Conservation (phyloP, 2,797 vertebrate genomes). For the Siniperca undulata region DNA sequence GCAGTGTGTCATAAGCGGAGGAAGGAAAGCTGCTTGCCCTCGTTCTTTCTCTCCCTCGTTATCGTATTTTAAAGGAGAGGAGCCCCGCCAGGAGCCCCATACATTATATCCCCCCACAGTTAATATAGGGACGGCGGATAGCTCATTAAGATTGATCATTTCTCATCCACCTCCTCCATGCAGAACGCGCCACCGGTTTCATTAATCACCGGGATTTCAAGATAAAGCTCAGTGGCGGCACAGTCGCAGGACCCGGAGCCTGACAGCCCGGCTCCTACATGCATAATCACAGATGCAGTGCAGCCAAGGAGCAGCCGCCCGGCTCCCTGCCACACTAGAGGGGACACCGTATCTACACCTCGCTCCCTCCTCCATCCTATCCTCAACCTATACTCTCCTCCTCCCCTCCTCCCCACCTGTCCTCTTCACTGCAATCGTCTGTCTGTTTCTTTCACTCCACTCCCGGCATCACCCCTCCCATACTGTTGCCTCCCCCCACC, state of each 20-base stretch:
- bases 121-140: slow-evolving; percentile 83
- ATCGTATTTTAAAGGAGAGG: slow-evolving; percentile 83
- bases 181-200: slow-evolving; percentile 72
- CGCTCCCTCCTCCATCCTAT: slow-evolving; percentile 49
- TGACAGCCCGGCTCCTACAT: slow-evolving; percentile 75
- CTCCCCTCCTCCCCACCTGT: slow-evolving; percentile 39
- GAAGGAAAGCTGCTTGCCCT: slow-evolving; percentile 62
- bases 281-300: slow-evolving; percentile 67
- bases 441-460: slow-evolving; percentile 43
- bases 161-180: slow-evolving; percentile 75
- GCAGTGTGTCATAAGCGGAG: slow-evolving; percentile 61
- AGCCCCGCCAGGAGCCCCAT: slow-evolving; percentile 73
- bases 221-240: slow-evolving; percentile 76
- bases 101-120: slow-evolving; percentile 79
- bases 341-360: slow-evolving; percentile 55
- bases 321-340: slow-evolving; percentile 54
- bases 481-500: slow-evolving; percentile 26
- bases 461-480: slow-evolving; percentile 25
- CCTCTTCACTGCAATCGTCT: slow-evolving; percentile 52
- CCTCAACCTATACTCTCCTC: slow-evolving; percentile 51
- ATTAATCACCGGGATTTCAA: slow-evolving; percentile 86
- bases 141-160: slow-evolving; percentile 90
- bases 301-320: slow-evolving; percentile 57
- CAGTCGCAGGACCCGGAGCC: slow-evolving; percentile 57
- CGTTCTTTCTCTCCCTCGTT: slow-evolving; percentile 78